phyloP scores from a whole-genome alignment of 1,140 invertebrate species.

The Mamestra configurata region DNA sequence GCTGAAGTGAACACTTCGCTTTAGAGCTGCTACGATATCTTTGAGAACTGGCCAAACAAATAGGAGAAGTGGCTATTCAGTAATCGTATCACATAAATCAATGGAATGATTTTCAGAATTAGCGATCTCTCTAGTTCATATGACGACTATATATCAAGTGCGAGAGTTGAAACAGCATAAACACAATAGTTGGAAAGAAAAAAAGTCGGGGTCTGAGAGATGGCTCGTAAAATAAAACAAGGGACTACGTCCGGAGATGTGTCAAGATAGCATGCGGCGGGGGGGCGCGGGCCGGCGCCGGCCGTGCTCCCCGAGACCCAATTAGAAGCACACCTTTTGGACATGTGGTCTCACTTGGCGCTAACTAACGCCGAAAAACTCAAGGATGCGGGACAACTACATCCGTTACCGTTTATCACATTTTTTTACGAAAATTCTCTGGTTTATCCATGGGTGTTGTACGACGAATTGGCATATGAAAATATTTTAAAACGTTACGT shows the following conservation, averaged over 20 bases:
- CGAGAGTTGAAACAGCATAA: constrained; percentile 71
- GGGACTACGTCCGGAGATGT: constrained; percentile 84
- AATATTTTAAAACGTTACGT: not conserved
- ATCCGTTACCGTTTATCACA: constrained; percentile 84
- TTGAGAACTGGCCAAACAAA: not conserved
- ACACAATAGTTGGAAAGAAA: constrained; percentile 78
- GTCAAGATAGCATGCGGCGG: constrained; percentile 84
- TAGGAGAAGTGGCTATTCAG: constrained; percentile 36
- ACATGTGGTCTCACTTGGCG: constrained; percentile 80
- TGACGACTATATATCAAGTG: constrained; percentile 80
- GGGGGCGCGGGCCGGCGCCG: constrained; percentile 75
- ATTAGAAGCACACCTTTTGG: constrained; percentile 87
- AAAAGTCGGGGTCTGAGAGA: constrained; percentile 73
- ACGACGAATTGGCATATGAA: not conserved
- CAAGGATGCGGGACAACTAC: constrained; percentile 72
- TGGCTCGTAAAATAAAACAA: constrained; percentile 86
- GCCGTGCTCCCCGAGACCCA: constrained; percentile 71
- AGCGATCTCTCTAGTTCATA: constrained; percentile 68
- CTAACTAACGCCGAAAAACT: constrained; percentile 78
- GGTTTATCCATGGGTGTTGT: not conserved
- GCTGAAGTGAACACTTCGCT: not conserved
- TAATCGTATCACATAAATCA: constrained; percentile 59
- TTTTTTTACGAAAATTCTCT: constrained; percentile 67
- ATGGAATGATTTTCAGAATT: constrained; percentile 65
- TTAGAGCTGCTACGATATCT: not conserved